Evolutionary conservation across 2,888 invertebrate species (phyloP).

Genomic region (Creontiades dilutus): DNA sequence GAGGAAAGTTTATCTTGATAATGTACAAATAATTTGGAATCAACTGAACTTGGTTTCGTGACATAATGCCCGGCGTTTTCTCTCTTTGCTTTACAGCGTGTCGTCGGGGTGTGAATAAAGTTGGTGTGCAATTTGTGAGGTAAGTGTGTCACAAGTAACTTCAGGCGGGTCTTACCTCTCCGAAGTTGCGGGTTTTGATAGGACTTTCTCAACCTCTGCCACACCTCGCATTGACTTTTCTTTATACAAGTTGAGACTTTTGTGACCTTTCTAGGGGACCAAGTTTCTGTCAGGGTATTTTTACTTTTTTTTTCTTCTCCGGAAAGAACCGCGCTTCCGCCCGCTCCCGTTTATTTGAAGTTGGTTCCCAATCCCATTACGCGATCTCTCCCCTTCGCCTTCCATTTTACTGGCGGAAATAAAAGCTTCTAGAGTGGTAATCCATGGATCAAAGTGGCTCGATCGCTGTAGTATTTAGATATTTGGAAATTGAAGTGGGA

Average conservation of each 20-base stretch:
- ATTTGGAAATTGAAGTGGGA: no score
- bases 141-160: neutral
- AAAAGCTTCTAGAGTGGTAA: neutral
- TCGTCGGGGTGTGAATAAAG: no score
- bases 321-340: neutral
- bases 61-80: no score
- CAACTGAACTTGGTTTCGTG: no score
- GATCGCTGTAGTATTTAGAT: no score
- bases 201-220: constrained; percentile 11
- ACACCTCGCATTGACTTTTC: neutral
- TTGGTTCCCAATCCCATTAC: constrained; percentile 14
- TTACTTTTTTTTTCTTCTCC: neutral
- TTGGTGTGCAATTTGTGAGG: neutral
- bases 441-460: no score
- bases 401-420: neutral
- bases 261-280: neutral
- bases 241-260: constrained; percentile 3
- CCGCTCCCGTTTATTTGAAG: neutral
- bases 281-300: constrained; percentile 20
- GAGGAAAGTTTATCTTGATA: no score
- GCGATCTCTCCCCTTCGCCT: neutral
- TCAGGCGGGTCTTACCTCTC: neutral
- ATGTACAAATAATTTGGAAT: no score
- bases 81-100: no score
- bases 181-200: neutral